Conservation (phyloP, 2,113 vertebrate species). For the Vicugna pacos region DNA sequence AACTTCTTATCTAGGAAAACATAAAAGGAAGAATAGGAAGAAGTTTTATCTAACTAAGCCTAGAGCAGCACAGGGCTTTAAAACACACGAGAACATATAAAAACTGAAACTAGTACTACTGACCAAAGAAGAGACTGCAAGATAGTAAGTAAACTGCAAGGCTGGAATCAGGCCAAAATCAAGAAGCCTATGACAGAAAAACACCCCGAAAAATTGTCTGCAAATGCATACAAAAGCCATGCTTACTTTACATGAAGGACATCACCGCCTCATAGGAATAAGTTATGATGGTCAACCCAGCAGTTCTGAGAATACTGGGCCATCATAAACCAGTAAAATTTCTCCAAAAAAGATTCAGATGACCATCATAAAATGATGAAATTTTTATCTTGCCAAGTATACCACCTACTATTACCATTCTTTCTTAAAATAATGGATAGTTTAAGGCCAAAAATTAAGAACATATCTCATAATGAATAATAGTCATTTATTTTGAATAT, state of each 20-base stretch:
- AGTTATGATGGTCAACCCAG: neutral
- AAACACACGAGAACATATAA: neutral
- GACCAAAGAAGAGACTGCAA: neutral
- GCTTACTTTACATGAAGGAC: neutral
- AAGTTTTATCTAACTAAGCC: neutral
- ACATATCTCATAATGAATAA: neutral
- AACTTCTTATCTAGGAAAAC: slow-evolving; percentile 22
- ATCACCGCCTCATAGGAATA: neutral
- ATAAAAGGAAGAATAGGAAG: slow-evolving; percentile 1
- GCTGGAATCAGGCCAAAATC: neutral
- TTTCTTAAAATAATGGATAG: neutral
- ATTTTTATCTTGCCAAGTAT: slow-evolving; percentile 23
- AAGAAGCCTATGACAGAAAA: neutral
- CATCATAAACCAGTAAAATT: neutral
- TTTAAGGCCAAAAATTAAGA: neutral
- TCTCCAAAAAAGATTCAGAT: neutral
- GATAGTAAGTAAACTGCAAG: slow-evolving; percentile 2
- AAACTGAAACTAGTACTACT: slow-evolving; percentile 31
- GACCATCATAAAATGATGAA: neutral
- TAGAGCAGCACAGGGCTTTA: neutral
- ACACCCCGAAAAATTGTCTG: neutral
- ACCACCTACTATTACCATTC: neutral
- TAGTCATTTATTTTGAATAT: slow-evolving; percentile 38
- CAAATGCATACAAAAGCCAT: slow-evolving; percentile 5
- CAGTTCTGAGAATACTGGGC: neutral